Base-by-base conservation (phyloP, 2,888 invertebrate genomes). In the Meghimatium bilineatum region DNA sequence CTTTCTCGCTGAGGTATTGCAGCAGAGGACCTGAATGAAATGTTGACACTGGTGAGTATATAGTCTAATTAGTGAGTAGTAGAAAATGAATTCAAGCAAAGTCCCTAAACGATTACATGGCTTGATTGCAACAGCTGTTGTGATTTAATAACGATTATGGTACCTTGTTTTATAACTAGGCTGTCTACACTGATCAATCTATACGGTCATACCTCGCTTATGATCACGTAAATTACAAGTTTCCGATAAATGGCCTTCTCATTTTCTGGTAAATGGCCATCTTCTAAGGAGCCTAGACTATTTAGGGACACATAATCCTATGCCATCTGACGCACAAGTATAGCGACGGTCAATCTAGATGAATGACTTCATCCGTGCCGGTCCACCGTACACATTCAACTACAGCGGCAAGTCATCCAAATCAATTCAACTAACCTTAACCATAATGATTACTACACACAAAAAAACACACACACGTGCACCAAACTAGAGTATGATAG, bases 1-100 rank as follows among this genome's bases (percentile, higher is more conserved):
- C 94, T 90, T 95, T 95, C 78, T 95, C 95, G 66, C 93, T 93
- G 20, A 96, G 95, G 85, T 97, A 95, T 94, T 97, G 97, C 20
- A 96, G 95, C 49, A 97, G 94, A 26, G 96, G 96, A 66, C 97
- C 97, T 96, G 93, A 17, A 87, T 85, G 32, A 44, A 26, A 38
- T 71, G 14, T 5, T n/a, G n/a, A n/a, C n/a, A 44, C 29, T 32
- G 36, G 32, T 38, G 10, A 71, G 71, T n/a, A 49, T 36, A 44
- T 8, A n/a, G 49, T 23, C n/a, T n/a, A n/a, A 26, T 17, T 72
- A 49, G 29, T 72, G 49, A 72, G 2, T 32, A 23, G 44, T 32
- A 8, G 14, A 1, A 12, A 1, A 26, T 26, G 10, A 32, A 77
- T 44, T 77, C 44, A 66, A 66, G 78, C 44, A 14, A 29, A 60